Evolutionary conservation across 2,113 vertebrate genomes (phyloP), one percentile per base, ranked within the genome.

Genomic region (Callithrix jacchus): DNA sequence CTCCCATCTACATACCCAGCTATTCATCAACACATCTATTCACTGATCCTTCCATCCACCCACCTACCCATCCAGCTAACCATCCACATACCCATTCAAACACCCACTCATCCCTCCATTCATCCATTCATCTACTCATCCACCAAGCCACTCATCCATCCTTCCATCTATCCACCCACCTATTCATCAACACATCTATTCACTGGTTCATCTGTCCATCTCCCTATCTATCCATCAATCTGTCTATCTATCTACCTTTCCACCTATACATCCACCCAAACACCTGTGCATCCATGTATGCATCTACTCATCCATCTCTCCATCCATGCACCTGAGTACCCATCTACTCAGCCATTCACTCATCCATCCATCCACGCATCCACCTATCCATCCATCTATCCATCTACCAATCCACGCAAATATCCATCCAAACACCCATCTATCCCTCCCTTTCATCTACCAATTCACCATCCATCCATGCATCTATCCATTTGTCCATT

Each of bases 1-100:
- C 30, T 12, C 4, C 16, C 25, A 66, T 0, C 25, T 21, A 30
- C 40, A 42, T 4, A 32, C 0, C n/a, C 14, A 30, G 0, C 5
- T 45, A 42, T 7, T 30, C 8, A 12, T 5, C 25, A 5, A 68
- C 32, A 16, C 66, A 70, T n/a, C 35, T 18, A 70, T 70, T n/a
- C 30, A 18, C 16, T 18, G 6, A 68, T 32, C 66, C 66, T 35
- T 68, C 66, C 6, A 14, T 35, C 30, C 66, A 27, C 27, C 27
- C 11, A n/a, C 35, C 66, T 35, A 68, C 7, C 40, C 40, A 42
- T n/a, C n/a, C n/a, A n/a, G n/a, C n/a, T n/a, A 61, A 9, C 58
- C 58, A 61, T 5, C 47, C 32, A 12, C 32, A 12, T 30, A 25
- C 6, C 23, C 21, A 21, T 61, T 21, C 58, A 61, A 21, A 21